phyloP scores from a whole-genome alignment of 2,797 vertebrate species.

The Galagoides demidoff region DNA sequence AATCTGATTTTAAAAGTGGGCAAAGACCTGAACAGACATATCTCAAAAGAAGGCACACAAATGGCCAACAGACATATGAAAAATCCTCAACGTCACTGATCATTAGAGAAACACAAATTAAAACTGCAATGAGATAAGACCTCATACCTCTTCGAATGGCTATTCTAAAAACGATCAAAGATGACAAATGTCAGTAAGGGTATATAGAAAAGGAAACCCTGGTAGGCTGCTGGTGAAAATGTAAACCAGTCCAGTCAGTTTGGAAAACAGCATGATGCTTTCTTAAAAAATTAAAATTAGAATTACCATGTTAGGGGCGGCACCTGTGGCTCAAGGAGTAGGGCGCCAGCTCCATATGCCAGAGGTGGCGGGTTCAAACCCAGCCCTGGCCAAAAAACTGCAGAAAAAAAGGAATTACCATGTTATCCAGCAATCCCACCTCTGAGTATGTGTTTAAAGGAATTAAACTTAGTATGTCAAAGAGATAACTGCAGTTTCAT shows the following conservation, averaged over 20 bases:
- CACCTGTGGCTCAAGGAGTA: too few species aligned
- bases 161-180: background rate
- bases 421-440: background rate
- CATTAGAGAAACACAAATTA: background rate
- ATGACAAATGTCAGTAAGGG: background rate
- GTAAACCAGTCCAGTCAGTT: background rate
- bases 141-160: background rate
- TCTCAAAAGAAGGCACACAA: background rate
- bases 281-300: background rate
- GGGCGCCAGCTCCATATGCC: too few species aligned
- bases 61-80: background rate
- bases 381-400: too few species aligned
- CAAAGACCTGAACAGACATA: background rate
- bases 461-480: background rate
- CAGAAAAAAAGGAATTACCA: too few species aligned
- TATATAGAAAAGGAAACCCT: background rate
- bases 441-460: background rate
- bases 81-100: background rate
- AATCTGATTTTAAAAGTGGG: background rate
- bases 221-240: background rate
- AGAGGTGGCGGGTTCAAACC: too few species aligned
- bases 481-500: background rate
- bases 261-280: background rate
- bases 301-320: background rate
- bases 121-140: background rate